These are phyloP conservation scores for Contarinia nasturtii DNA, from an alignment of 1,140 invertebrate species.

Conservation along the genomic window DNA sequence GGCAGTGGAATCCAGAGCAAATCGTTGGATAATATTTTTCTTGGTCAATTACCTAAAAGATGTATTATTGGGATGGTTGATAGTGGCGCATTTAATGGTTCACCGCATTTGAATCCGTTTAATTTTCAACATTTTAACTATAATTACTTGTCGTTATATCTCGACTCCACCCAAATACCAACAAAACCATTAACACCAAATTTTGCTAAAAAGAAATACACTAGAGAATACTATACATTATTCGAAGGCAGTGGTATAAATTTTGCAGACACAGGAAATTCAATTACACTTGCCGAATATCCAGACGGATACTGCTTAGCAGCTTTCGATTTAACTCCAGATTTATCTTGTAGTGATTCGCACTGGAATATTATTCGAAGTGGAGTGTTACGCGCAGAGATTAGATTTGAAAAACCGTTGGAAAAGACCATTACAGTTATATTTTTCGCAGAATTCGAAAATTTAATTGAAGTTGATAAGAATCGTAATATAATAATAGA, in stretches of 20 bases:
- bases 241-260: slow-evolving; percentile 20
- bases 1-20: slow-evolving; percentile 14
- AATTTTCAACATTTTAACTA: slow-evolving; percentile 19
- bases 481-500: no score
- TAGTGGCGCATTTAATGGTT: slow-evolving; percentile 22
- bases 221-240: slow-evolving; percentile 17
- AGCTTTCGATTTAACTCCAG: slow-evolving; percentile 18
- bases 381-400: no score
- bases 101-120: slow-evolving; percentile 17
- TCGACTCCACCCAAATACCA: slow-evolving; percentile 9
- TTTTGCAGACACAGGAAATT: slow-evolving; percentile 12
- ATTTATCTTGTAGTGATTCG: no score
- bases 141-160: slow-evolving; percentile 16
- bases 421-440: no score
- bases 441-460: no score
- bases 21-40: slow-evolving; percentile 17
- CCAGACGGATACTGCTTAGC: slow-evolving; percentile 12
- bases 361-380: no score
- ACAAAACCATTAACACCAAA: not conserved
- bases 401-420: no score
- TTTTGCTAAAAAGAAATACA: slow-evolving; percentile 4
- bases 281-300: slow-evolving; percentile 8
- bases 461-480: no score
- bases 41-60: slow-evolving; percentile 20
- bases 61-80: no score